Conservation (phyloP, 2,113 vertebrate genomes). For the Cyanoliseus patagonus region DNA sequence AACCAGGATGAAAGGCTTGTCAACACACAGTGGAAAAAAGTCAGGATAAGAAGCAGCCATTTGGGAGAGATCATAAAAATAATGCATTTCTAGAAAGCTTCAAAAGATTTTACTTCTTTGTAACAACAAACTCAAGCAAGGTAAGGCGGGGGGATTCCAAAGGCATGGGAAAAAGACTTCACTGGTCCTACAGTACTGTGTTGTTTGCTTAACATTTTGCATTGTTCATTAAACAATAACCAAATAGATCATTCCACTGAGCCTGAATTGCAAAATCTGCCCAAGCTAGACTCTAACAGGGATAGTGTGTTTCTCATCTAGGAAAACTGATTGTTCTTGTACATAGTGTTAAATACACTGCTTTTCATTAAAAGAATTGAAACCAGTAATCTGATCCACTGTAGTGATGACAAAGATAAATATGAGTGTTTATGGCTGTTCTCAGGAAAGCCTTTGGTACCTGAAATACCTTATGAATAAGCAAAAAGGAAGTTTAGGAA, state of each 20-base stretch:
- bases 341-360: neutral
- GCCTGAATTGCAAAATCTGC: conserved; percentile 28
- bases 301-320: neutral
- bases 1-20: conserved; percentile 20
- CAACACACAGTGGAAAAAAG: neutral
- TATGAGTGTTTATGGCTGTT: neutral
- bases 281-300: neutral
- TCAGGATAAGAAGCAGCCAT: neutral
- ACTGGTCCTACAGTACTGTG: neutral
- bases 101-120: neutral
- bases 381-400: neutral
- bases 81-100: neutral
- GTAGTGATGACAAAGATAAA: neutral
- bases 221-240: conserved; percentile 59
- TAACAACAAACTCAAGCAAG: neutral
- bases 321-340: neutral
- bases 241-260: conserved; percentile 19
- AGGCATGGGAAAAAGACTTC: neutral
- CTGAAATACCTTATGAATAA: neutral
- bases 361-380: neutral
- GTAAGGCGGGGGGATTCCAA: neutral
- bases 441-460: neutral
- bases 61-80: neutral
- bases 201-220: neutral
- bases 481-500: neutral